A percentile compares a stretch with the other conserved stretches of the same genome.
Conservation (phyloP, 1,140 invertebrate genomes). For the Liolophura sinensis region DNA sequence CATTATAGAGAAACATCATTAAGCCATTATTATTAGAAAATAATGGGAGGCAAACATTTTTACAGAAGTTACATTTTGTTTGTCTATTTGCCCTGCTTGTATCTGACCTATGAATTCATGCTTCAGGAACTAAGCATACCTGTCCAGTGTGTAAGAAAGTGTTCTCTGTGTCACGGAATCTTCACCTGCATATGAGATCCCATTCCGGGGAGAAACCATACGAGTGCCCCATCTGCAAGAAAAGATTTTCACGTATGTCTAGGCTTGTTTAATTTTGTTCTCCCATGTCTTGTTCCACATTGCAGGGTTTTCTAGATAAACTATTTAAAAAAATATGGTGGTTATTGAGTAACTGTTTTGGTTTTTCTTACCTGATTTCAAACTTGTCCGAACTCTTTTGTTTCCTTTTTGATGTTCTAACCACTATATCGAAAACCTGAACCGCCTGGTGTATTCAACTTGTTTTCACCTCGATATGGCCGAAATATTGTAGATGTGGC, state of each 20-base stretch:
- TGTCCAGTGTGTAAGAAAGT: slow-evolving; percentile 42
- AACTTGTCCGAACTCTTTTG: not conserved
- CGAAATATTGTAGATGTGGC: too few relatives aligned
- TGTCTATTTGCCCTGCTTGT: not conserved
- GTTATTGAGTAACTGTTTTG: not conserved
- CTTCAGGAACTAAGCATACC: slow-evolving; percentile 24
- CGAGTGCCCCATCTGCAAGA: slow-evolving; percentile 48
- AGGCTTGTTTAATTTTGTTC: not conserved
- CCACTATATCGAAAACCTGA: too few relatives aligned
- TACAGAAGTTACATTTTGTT: not conserved
- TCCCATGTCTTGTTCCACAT: not conserved
- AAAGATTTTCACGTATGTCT: slow-evolving; percentile 44
- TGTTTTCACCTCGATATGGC: too few relatives aligned
- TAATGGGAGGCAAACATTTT: not conserved
- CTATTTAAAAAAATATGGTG: not conserved
- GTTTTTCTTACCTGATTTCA: not conserved
- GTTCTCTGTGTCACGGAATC: slow-evolving; percentile 56
- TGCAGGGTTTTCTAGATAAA: not conserved
- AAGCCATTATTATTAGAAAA: not conserved
- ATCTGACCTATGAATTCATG: slow-evolving; percentile 3
- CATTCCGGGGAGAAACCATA: slow-evolving; percentile 80
- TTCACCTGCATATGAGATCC: slow-evolving; percentile 56
- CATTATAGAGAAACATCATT: too few relatives aligned
- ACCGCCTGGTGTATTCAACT: too few relatives aligned
- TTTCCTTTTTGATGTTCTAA: too few relatives aligned